These are phyloP conservation scores for Drosophila parvula DNA, from an alignment of 1,140 invertebrate genomes.

Conservation along the genomic window DNA sequence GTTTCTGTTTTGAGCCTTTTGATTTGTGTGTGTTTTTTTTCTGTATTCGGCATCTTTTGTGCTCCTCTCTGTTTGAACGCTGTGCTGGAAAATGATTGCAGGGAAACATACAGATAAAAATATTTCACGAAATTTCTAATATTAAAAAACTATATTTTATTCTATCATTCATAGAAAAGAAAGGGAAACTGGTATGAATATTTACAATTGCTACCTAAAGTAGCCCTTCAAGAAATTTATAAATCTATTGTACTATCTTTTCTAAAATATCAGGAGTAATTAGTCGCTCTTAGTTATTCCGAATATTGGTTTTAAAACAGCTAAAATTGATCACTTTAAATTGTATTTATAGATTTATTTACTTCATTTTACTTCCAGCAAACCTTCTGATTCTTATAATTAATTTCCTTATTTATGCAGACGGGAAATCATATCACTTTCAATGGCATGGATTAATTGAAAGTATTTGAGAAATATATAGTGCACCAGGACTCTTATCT, in stretches of 20 bases:
- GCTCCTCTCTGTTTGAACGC: constrained; percentile 24
- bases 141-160: too few species aligned
- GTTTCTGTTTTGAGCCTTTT: constrained; percentile 45
- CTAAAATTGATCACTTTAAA: too few species aligned
- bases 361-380: too few species aligned
- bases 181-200: too few species aligned
- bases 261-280: too few species aligned
- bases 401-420: not conserved
- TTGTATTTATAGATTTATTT: too few species aligned
- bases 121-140: not conserved
- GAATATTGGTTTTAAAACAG: too few species aligned
- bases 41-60: constrained; percentile 39
- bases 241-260: too few species aligned
- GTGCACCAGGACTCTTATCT: not conserved
- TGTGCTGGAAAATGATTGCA: constrained; percentile 68
- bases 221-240: too few species aligned
- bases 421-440: not conserved
- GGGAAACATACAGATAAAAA: constrained; percentile 13
- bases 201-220: too few species aligned
- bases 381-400: not conserved
- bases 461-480: not conserved
- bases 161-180: too few species aligned
- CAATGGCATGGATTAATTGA: not conserved
- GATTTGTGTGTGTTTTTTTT: constrained; percentile 16
- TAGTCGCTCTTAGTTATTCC: too few species aligned